Conservation (phyloP, 2,888 invertebrate genomes). For the Acanthoscelides obtectus region DNA sequence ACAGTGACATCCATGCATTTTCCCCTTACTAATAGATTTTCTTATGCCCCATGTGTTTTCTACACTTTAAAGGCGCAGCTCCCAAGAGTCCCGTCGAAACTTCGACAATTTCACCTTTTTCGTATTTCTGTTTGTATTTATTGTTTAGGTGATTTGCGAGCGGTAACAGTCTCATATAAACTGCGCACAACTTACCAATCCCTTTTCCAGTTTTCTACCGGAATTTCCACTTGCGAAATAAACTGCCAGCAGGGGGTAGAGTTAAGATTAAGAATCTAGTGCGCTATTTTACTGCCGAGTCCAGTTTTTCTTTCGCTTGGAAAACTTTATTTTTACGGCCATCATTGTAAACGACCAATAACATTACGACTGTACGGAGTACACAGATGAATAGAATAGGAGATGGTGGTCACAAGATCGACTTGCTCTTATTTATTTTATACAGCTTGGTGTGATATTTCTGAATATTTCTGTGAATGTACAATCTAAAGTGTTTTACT, state of each 20-base stretch:
- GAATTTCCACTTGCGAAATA: neutral
- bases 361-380: neutral
- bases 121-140: neutral
- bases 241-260: neutral
- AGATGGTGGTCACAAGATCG: neutral
- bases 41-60: neutral
- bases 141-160: neutral
- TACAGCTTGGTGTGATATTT: too few relatives aligned
- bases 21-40: too few relatives aligned
- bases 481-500: too few relatives aligned
- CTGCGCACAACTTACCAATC: neutral
- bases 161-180: neutral
- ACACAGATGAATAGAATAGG: neutral
- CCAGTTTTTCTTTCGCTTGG: neutral
- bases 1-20: too few relatives aligned
- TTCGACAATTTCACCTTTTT: neutral
- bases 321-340: neutral
- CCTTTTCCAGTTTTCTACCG: neutral
- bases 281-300: neutral
- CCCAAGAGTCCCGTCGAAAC: neutral
- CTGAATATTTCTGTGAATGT: too few relatives aligned
- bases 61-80: neutral
- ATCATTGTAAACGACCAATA: neutral
- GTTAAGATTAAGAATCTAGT: neutral
- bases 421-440: neutral